These are phyloP conservation scores for Eretmocerus hayati DNA, from an alignment of 2,888 invertebrate species.

Conservation along the genomic window DNA sequence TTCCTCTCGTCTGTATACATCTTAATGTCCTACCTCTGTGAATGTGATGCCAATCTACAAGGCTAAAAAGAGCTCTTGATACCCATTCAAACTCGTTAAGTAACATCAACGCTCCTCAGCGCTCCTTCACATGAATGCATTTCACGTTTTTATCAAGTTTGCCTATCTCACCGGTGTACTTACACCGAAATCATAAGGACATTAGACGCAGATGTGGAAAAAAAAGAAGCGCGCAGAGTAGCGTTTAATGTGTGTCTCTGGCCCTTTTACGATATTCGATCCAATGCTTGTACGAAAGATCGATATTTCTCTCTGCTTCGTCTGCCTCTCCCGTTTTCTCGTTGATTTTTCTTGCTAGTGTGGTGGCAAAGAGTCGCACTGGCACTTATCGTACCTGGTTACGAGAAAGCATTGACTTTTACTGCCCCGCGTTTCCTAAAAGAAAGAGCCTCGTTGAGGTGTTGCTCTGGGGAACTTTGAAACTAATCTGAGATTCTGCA, in stretches of 20 bases:
- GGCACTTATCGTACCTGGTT: constrained; percentile 46
- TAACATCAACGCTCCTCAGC: constrained; percentile 7
- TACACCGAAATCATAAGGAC: constrained; percentile 39
- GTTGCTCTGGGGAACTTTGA: constrained; percentile 3
- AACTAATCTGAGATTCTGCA: no score
- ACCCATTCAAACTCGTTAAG: constrained; percentile 2
- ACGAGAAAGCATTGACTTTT: constrained; percentile 46
- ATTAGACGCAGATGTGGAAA: constrained; percentile 29
- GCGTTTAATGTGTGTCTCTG: constrained; percentile 25
- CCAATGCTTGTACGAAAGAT: no score
- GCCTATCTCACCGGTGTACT: not conserved
- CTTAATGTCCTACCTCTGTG: no score
- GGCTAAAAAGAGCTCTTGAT: no score
- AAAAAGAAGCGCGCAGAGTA: not conserved
- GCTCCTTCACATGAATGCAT: not conserved
- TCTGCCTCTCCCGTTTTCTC: constrained; percentile 18
- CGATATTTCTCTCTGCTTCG: constrained; percentile 6
- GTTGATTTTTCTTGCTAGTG: constrained; percentile 11
- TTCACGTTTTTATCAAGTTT: not conserved
- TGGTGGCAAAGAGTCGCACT: not conserved
- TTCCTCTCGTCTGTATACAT: no score
- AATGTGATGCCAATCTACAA: not conserved
- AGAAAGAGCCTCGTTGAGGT: not conserved
- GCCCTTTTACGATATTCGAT: not conserved
- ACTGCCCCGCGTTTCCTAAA: constrained; percentile 30